Evolutionary conservation across 53 echinoderm and acorn worm genomes (phyloP).

Genomic region (Arbacia lixula): DNA sequence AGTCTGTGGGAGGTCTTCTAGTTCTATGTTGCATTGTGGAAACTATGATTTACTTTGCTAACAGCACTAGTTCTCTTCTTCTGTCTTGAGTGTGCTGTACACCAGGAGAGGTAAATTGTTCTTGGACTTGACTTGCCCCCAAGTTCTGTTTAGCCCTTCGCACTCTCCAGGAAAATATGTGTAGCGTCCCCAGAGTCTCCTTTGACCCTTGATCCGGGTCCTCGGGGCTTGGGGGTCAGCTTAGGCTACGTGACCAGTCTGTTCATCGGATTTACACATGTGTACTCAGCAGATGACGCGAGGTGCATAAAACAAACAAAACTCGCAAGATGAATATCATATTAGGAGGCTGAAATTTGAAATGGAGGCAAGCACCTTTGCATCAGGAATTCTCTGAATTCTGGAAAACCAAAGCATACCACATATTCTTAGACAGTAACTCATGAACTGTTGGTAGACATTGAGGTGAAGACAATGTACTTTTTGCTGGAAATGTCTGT

Average conservation of each 20-base stretch:
- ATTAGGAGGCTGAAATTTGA: too few relatives aligned
- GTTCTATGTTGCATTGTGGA: neutral
- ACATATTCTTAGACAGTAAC: too few relatives aligned
- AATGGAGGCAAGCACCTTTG: too few relatives aligned
- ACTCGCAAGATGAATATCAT: too few relatives aligned
- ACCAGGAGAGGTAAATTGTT: slow-evolving; percentile 31
- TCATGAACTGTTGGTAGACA: too few relatives aligned
- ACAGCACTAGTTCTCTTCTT: neutral
- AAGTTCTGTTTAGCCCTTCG: slow-evolving; percentile 28
- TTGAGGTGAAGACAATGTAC: too few relatives aligned
- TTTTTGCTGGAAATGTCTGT: too few relatives aligned
- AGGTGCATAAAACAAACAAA: too few relatives aligned
- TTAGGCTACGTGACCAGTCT: slow-evolving; percentile 27
- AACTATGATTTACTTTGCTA: slow-evolving; percentile 30
- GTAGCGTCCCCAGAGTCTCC: slow-evolving; percentile 23
- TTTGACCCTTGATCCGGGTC: slow-evolving; percentile 29
- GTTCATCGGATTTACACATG: too few relatives aligned
- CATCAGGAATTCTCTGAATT: too few relatives aligned
- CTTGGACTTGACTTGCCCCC: slow-evolving; percentile 36
- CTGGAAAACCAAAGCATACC: too few relatives aligned
- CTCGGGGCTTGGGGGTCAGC: slow-evolving; percentile 42
- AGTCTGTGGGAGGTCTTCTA: slow-evolving; percentile 45
- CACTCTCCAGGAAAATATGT: slow-evolving; percentile 37
- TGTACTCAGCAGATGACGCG: too few relatives aligned
- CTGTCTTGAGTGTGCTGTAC: slow-evolving; percentile 26